A percentile compares a stretch with the other conserved stretches of the same genome.
These are phyloP conservation scores for Diglossa cyanea DNA, from an alignment of 2,797 vertebrate genomes.

Conservation along the genomic window DNA sequence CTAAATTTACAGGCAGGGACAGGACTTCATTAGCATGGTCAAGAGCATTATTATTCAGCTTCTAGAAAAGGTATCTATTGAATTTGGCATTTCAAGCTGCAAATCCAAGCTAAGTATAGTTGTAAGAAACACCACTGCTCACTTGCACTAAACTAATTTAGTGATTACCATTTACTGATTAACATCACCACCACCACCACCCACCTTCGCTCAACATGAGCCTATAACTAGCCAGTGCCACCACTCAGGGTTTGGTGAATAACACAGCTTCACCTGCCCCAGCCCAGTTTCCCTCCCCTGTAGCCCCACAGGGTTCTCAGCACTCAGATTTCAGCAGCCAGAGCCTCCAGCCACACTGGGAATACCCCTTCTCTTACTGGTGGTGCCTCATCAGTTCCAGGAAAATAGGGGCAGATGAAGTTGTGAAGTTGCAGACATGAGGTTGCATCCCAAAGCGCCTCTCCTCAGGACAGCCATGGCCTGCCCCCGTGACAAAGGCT, in stretches of 20 bases:
- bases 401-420: neutral
- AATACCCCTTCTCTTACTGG: neutral
- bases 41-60: neutral
- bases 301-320: accelerated
- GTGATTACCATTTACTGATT: neutral
- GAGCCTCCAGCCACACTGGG: neutral
- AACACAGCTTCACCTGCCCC: neutral
- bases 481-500: accelerated
- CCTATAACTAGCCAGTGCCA: no score
- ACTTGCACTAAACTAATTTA: neutral
- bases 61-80: neutral
- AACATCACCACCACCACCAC: neutral
- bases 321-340: neutral
- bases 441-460: neutral
- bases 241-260: accelerated
- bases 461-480: neutral
- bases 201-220: accelerated
- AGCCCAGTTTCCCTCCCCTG: no score
- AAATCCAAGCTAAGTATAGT: neutral
- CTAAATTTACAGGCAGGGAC: neutral
- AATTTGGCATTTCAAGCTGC: neutral
- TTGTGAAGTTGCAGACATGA: neutral
- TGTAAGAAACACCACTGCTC: neutral
- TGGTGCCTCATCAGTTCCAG: no score
- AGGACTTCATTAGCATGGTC: neutral